phyloP scores from a whole-genome alignment of 2,113 vertebrate species.

The Ptychochromis oligacanthus region DNA sequence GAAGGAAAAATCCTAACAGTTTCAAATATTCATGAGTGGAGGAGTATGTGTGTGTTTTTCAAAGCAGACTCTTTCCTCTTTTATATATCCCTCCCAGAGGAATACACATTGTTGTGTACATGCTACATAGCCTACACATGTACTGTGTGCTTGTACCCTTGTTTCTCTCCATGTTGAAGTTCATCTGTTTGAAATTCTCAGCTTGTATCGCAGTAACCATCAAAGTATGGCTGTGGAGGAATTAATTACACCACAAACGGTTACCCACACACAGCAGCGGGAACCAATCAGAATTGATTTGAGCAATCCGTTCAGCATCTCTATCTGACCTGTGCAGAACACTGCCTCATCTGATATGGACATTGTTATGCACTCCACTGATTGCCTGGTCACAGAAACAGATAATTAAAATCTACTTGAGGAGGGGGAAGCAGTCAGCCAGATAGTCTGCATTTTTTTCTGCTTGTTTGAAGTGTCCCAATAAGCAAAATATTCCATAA shows the following conservation, averaged over 20 bases:
- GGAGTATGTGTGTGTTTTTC: neutral
- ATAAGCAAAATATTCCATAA: neutral
- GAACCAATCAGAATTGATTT: slow-evolving; percentile 39
- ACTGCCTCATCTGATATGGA: slow-evolving; percentile 46
- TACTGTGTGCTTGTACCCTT: neutral
- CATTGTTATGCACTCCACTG: slow-evolving; percentile 17
- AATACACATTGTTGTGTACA: neutral
- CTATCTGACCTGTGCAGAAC: slow-evolving; percentile 32
- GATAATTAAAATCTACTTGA: slow-evolving; percentile 34
- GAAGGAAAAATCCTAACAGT: neutral
- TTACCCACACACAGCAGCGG: neutral
- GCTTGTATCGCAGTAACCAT: slow-evolving; percentile 30
- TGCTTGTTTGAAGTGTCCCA: slow-evolving; percentile 8
- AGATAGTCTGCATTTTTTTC: slow-evolving; percentile 1
- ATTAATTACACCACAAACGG: slow-evolving; percentile 32
- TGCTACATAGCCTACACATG: neutral
- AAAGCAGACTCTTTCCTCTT: neutral
- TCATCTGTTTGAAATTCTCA: slow-evolving; percentile 20
- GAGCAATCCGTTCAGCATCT: slow-evolving; percentile 38
- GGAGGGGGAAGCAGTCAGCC: neutral
- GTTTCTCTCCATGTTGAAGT: neutral
- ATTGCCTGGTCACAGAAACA: slow-evolving; percentile 15
- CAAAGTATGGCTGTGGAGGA: slow-evolving; percentile 4
- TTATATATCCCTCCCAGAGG: neutral
- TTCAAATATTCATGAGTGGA: neutral